Evolutionary conservation across 2,113 vertebrate genomes (phyloP), one percentile per base, ranked within the genome.

Genomic region (Grammomys dolichurus): DNA sequence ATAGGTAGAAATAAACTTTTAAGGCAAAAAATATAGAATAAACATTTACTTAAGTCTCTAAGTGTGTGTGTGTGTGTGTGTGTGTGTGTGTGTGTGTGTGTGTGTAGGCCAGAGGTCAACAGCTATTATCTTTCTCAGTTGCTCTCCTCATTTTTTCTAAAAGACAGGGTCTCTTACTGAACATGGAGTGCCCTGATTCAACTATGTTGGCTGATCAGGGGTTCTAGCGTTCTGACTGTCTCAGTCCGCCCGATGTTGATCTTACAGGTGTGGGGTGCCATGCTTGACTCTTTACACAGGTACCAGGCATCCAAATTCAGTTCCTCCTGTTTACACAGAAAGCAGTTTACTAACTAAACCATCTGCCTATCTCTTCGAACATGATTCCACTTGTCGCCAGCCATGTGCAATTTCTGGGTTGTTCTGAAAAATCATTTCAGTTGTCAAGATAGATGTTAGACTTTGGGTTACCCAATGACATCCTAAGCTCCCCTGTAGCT

Each of bases 361-460:
- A 8, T 20, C 43, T 86, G 31, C 63, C 82, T 65, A 31, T 9
- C 60, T 26, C 60, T 87, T 89, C 69, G 43, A 81, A 43, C 56
- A 12, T 22, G 28, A 17, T 87, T 96, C 48, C 73, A 87, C 51
- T 54, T n/a, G 85, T 56, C 73, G n/a, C 40, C 89, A 22, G 1
- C 86, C 46, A 58, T 24, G 40, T 43, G 65, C 82, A 65, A n/a
- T 10, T 63, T 89, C 46, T 2, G 3, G 73, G 82, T 94, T 22
- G 24, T 84, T 94, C 77, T 96, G 77, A 78, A 95, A 95, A 91
- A 70, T 54, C 28, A 9, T 19, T 85, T 56, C 48, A 17, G 17
- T 72, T 22, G 48, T 86, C 89, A 40, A 5, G n/a, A 46, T 14
- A 48, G 14, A 4, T 58, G 8, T 31, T 65, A 56, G 72, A 72